phyloP scores from a whole-genome alignment of 2,888 invertebrate species.

The Meiosimyza decipiens region DNA sequence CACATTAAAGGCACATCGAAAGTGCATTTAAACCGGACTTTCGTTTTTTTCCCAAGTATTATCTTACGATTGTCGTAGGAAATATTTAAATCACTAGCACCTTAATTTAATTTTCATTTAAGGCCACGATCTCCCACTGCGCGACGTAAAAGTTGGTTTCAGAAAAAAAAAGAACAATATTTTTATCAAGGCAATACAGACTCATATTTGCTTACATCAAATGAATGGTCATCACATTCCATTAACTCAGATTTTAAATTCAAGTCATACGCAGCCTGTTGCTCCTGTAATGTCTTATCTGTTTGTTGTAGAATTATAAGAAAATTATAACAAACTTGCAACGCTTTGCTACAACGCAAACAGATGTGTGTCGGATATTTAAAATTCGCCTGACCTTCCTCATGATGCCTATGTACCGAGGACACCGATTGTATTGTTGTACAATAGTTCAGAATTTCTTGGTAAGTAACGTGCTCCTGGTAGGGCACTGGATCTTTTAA shows the following conservation, averaged over 20 bases:
- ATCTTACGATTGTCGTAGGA: too few species aligned
- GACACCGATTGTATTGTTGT: slow-evolving; percentile 39
- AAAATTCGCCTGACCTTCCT: slow-evolving; percentile 12
- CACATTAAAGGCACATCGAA: too few species aligned
- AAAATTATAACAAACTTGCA: slow-evolving; percentile 58
- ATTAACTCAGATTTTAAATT: too few species aligned
- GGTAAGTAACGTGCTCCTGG: slow-evolving; percentile 36
- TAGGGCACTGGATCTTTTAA: slow-evolving; percentile 28
- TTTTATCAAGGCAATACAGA: too few species aligned
- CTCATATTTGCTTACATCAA: background rate
- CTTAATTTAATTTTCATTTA: too few species aligned
- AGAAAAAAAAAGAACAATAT: too few species aligned
- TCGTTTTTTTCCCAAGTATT: too few species aligned
- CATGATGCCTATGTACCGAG: too few species aligned
- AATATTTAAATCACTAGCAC: too few species aligned
- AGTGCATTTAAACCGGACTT: too few species aligned
- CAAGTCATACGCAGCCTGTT: background rate
- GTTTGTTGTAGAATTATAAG: slow-evolving; percentile 52
- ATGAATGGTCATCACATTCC: slow-evolving; percentile 1
- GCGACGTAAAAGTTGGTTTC: too few species aligned
- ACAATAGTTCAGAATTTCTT: slow-evolving; percentile 40
- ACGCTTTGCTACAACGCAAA: slow-evolving; percentile 56
- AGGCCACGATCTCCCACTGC: too few species aligned
- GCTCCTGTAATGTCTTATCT: slow-evolving; percentile 45
- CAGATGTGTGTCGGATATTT: slow-evolving; percentile 56